A percentile compares a stretch with the other conserved stretches of the same genome.
Conservation (phyloP, 2,888 invertebrate genomes). For the Siphlonurus alternatus region DNA sequence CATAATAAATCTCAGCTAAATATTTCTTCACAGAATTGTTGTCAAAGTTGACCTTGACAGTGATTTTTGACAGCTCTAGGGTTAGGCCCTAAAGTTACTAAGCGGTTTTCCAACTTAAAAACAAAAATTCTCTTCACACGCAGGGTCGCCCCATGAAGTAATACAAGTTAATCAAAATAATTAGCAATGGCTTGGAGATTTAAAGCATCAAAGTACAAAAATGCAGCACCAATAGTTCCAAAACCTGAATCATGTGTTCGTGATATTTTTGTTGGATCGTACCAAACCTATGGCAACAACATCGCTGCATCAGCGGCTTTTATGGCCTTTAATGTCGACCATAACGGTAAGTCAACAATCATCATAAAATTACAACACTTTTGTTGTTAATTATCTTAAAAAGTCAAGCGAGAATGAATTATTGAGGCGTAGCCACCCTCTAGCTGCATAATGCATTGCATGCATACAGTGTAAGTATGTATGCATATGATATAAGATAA, state of each 20-base stretch:
- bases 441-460: no score
- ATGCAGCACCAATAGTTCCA: constrained; percentile 89
- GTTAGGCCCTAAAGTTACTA: no score
- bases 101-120: no score
- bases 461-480: not conserved
- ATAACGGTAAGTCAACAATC: constrained; percentile 49
- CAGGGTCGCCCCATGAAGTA: not conserved
- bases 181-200: constrained; percentile 51
- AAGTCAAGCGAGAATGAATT: no score
- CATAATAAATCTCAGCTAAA: not conserved
- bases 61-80: not conserved
- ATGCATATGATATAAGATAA: no score
- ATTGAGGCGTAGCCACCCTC: not conserved
- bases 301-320: constrained; percentile 84
- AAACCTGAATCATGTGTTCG: constrained; percentile 77
- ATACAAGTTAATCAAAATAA: not conserved
- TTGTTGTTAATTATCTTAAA: no score
- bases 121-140: not conserved
- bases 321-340: constrained; percentile 92
- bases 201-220: constrained; percentile 96
- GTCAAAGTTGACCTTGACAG: not conserved
- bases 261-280: constrained; percentile 80
- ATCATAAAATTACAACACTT: no score
- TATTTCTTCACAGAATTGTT: not conserved
- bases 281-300: constrained; percentile 90